Percentiles rank a stretch among this genome's conserved stretches.
These are phyloP conservation scores for Melieria crassipennis DNA, from an alignment of 2,888 invertebrate species.

Conservation along the genomic window DNA sequence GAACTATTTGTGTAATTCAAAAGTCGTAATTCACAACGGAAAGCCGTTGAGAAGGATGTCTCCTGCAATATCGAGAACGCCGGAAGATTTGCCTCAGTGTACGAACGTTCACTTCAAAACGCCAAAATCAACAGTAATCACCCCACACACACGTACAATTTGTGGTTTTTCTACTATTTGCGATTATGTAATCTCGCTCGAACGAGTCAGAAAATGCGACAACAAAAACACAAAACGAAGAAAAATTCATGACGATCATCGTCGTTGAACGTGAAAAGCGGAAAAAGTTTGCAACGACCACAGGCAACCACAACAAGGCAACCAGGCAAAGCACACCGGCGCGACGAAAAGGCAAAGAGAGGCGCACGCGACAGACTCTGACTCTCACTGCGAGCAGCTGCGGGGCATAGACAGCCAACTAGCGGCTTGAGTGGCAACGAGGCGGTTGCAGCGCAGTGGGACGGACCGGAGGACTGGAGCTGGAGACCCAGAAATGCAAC, in stretches of 20 bases:
- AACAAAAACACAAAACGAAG: conserved; percentile 20
- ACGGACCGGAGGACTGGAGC: not conserved
- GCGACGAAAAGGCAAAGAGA: not conserved
- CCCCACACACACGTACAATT: too few relatives aligned
- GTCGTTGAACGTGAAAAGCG: conserved; percentile 66
- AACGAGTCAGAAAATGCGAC: conserved; percentile 9
- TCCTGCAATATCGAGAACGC: too few relatives aligned
- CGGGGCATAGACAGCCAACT: not conserved
- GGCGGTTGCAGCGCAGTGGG: not conserved
- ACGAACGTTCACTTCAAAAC: too few relatives aligned
- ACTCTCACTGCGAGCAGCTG: not conserved
- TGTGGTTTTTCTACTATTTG: too few relatives aligned
- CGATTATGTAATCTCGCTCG: too few relatives aligned
- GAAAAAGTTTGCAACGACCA: conserved; percentile 57
- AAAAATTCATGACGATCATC: conserved; percentile 58
- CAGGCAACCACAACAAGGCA: conserved; percentile 10
- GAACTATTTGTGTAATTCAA: too few relatives aligned
- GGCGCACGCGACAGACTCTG: too few relatives aligned
- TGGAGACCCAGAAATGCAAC: not conserved
- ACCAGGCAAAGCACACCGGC: conserved; percentile 5
- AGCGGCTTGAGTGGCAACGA: not conserved
- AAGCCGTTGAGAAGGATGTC: too few relatives aligned
- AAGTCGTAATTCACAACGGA: too few relatives aligned
- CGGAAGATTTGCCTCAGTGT: too few relatives aligned
- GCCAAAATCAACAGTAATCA: too few relatives aligned